phyloP scores from a whole-genome alignment of 2,113 vertebrate species.

The Aythya baeri region DNA sequence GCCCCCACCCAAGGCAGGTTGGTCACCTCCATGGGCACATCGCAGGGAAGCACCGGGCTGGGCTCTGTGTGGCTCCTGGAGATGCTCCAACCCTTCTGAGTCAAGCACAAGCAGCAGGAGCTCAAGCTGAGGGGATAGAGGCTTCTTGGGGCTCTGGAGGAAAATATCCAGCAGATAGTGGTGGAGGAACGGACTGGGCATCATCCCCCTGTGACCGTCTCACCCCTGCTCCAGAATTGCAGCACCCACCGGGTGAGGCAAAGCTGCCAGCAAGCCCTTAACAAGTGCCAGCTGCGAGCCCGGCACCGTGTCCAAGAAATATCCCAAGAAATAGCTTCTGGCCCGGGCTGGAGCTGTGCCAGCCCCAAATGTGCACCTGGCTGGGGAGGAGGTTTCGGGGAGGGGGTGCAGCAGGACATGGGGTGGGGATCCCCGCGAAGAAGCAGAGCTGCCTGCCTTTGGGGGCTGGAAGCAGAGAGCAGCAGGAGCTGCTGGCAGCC shows the following conservation, averaged over 20 bases:
- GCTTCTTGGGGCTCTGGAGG: background rate
- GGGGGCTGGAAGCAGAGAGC: background rate
- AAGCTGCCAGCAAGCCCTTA: background rate
- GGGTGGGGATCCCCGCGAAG: background rate
- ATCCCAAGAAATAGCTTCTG: background rate
- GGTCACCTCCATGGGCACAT: background rate
- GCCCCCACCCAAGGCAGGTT: background rate
- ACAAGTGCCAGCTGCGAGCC: fast-evolving
- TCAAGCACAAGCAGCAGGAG: background rate
- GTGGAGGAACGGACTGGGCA: background rate
- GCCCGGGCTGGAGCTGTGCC: background rate
- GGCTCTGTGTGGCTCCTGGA: background rate
- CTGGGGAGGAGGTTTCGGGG: background rate
- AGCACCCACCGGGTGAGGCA: fast-evolving
- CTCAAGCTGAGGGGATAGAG: background rate
- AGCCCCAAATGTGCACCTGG: fast-evolving
- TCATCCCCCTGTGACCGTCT: fast-evolving
- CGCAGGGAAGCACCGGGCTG: fast-evolving
- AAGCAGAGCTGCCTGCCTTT: background rate
- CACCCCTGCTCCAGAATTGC: background rate
- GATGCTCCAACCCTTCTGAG: background rate
- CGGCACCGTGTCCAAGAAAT: fast-evolving
- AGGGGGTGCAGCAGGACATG: background rate
- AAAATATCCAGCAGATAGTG: fast-evolving
- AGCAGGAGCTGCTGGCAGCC: background rate